phyloP scores from a whole-genome alignment of 2,797 vertebrate genomes.

The Tokudaia tokunoshimensis region DNA sequence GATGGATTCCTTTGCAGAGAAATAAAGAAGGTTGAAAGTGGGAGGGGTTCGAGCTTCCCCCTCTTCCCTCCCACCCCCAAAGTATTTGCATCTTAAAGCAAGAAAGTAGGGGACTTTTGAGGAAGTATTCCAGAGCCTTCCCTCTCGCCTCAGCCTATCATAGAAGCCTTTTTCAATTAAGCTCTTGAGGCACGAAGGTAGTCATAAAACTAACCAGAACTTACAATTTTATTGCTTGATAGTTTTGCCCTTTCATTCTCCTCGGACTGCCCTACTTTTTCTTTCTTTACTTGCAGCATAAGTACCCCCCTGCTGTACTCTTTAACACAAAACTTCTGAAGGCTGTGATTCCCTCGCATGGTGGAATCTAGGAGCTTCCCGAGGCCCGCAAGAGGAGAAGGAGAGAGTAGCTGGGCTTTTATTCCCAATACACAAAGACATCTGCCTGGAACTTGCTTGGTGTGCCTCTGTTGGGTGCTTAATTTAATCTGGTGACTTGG shows the following conservation, averaged over 20 bases:
- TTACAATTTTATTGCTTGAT: constrained; percentile 67
- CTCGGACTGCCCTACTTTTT: constrained; percentile 67
- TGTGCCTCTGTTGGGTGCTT: not conserved
- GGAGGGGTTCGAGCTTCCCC: constrained; percentile 81
- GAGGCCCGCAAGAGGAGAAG: not conserved
- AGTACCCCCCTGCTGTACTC: constrained; percentile 55
- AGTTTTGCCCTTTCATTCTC: constrained; percentile 81
- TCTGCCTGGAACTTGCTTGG: not conserved
- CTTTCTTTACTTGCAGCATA: constrained; percentile 59
- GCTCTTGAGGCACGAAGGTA: constrained; percentile 74
- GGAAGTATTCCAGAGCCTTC: not conserved
- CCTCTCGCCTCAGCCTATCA: not conserved
- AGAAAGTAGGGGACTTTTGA: constrained; percentile 65
- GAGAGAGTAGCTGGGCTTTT: not conserved
- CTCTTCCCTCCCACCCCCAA: constrained; percentile 13
- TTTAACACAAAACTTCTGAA: constrained; percentile 56
- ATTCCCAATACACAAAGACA: accelerated
- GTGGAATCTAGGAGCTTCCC: not conserved
- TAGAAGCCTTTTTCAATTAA: constrained; percentile 69
- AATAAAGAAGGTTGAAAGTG: constrained; percentile 75
- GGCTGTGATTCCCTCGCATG: constrained; percentile 37
- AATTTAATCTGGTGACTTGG: not conserved
- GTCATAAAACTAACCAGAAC: constrained; percentile 85
- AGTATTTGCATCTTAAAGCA: constrained; percentile 85
- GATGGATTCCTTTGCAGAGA: constrained; percentile 84